Base-by-base conservation (phyloP, 1,140 invertebrate species). In the Pinna nobilis region DNA sequence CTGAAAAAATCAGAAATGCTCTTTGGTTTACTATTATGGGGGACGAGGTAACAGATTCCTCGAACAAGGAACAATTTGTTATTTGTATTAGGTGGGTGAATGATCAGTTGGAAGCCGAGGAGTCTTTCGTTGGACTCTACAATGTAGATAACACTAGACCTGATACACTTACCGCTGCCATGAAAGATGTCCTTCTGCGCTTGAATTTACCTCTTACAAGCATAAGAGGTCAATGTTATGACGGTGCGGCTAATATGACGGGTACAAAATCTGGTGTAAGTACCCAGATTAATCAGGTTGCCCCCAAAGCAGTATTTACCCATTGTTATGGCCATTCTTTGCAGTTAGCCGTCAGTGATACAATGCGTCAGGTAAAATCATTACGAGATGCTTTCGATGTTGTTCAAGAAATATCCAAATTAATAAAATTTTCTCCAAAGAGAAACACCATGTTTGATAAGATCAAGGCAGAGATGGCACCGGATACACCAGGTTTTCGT, bases 331-430 rank as follows among this genome's bases (percentile, higher is more conserved):
- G 30, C 9, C 67, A 70, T 61, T 18, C 25, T 15, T 15, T 60
- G 30, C 57, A 65, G 18, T 30, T 70, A 13, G 67, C 53, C 7
- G 57, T 37, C 30, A 18, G 53, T 30, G 53, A 69, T 69, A 33
- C 25, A 15, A 64, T 64, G 18, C 47, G 41, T n/a, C 13, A 47
- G n/a, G 47, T 9, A n/a, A 35, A 44, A 5, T 18, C 9, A 15
- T n/a, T 33, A 11, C 18, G 15, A 1, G n/a, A 49, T 39, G 53
- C 53, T 20, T n/a, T 59, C n/a, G 66, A 69, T 6, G 41, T 28
- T 20, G 32, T 41, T 1, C 11, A 32, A 33, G 66, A 69, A 60
- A 69, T 69, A 49, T 59, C 66, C 32, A 69, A 69, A 49, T 55
- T 59, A 20, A 55, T 69, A 23, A 69, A 69, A 28, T 35, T 47